Evolutionary conservation across 2,888 invertebrate species (phyloP).

Genomic region (Drosophila ustulata): DNA sequence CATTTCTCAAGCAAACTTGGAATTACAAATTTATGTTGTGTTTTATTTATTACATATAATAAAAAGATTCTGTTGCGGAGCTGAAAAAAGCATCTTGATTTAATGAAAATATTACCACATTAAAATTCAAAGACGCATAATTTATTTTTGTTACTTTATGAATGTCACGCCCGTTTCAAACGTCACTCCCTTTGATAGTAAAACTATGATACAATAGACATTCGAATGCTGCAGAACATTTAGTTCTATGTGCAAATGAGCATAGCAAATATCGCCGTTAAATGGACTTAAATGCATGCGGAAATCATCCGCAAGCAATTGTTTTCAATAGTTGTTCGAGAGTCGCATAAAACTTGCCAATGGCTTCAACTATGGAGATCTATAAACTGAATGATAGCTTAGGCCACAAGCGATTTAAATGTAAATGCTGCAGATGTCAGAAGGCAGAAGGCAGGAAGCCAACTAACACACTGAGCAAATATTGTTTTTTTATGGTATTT

Average conservation of each 20-base stretch:
- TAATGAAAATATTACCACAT: no score
- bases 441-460: conserved; percentile 9
- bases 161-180: no score
- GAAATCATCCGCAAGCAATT: conserved; percentile 41
- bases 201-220: no score
- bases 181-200: no score
- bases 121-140: no score
- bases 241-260: not conserved
- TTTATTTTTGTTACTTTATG: no score
- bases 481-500: conserved; percentile 59
- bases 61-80: no score
- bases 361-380: conserved; percentile 7
- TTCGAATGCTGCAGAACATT: not conserved
- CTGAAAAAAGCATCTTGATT: no score
- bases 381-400: conserved; percentile 13
- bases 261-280: not conserved
- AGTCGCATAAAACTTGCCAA: not conserved
- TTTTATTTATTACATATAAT: no score
- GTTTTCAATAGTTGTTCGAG: not conserved
- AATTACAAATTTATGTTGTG: no score
- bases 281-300: conserved; percentile 24
- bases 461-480: conserved; percentile 17
- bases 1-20: no score
- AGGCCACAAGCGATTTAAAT: conserved; percentile 36
- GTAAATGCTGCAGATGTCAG: conserved; percentile 39